phyloP scores from a whole-genome alignment of 1,140 invertebrate species.

The Cydia amplana region DNA sequence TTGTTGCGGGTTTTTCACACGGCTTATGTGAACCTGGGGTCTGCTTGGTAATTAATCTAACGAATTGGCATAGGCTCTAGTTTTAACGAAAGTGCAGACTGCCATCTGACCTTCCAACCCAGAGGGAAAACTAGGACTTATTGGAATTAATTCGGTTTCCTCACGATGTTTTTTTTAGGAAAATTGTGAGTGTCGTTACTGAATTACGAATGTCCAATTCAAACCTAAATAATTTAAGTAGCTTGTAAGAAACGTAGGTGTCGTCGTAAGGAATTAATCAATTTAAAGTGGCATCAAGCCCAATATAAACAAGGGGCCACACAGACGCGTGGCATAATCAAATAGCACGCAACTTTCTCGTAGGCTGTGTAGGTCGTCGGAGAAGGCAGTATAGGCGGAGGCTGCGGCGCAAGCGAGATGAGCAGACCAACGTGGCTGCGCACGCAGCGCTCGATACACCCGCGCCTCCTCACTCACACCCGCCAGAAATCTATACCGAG shows the following conservation, averaged over 20 bases:
- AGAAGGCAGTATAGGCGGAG: conserved; percentile 39
- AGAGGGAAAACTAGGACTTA: too few species aligned
- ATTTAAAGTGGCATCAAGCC: conserved; percentile 73
- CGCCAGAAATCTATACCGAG: conserved; percentile 58
- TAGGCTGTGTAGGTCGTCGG: conserved; percentile 56
- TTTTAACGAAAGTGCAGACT: too few species aligned
- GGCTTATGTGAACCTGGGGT: too few species aligned
- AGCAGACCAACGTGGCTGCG: conserved; percentile 60
- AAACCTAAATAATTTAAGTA: conserved; percentile 19
- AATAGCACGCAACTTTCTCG: conserved; percentile 65
- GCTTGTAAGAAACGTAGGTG: conserved; percentile 56
- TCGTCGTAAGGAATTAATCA: conserved; percentile 71
- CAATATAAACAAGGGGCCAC: conserved; percentile 75
- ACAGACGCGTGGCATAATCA: conserved; percentile 69
- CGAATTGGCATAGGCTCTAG: too few species aligned
- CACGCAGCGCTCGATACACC: conserved; percentile 68
- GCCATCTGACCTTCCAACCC: too few species aligned
- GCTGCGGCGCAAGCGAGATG: conserved; percentile 51
- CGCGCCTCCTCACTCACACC: conserved; percentile 60
- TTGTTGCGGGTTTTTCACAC: too few species aligned
- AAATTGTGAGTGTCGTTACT: background rate
- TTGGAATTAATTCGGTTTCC: too few species aligned
- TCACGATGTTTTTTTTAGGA: background rate
- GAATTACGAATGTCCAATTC: conserved; percentile 23
- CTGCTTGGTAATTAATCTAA: too few species aligned